Evolutionary conservation across 2,797 vertebrate species (phyloP).

Genomic region (Diceros bicornis): DNA sequence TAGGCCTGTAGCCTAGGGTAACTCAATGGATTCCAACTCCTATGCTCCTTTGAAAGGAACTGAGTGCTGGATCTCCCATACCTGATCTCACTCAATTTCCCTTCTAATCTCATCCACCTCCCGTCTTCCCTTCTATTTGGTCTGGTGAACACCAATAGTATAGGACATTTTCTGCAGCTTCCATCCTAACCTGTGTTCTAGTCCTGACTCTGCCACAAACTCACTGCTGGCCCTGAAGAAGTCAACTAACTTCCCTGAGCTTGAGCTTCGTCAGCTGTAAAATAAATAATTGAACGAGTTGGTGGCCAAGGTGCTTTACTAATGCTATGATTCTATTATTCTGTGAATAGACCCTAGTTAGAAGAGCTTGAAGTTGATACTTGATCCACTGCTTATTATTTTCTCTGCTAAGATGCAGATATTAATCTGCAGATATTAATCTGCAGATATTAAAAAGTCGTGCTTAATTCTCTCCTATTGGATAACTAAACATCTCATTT

Average conservation of each 20-base stretch:
- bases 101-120: background rate
- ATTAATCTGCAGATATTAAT: background rate
- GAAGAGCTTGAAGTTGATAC: background rate
- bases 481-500: background rate
- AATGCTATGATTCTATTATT: slow-evolving; percentile 41
- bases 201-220: background rate
- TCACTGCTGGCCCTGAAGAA: background rate
- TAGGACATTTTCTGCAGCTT: background rate
- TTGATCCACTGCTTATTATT: background rate
- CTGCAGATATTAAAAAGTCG: background rate
- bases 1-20: background rate
- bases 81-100: background rate
- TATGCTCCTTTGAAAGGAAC: background rate
- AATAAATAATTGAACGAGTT: slow-evolving; percentile 14
- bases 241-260: background rate
- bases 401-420: slow-evolving; percentile 20
- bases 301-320: background rate
- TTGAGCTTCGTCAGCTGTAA: background rate
- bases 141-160: background rate
- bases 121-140: background rate
- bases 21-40: background rate
- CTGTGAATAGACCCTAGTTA: background rate
- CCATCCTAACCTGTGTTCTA: background rate
- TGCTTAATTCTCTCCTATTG: slow-evolving; percentile 41
- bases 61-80: background rate